These are phyloP conservation scores for Cinara cedri DNA, from an alignment of 2,888 invertebrate genomes.

Conservation along the genomic window DNA sequence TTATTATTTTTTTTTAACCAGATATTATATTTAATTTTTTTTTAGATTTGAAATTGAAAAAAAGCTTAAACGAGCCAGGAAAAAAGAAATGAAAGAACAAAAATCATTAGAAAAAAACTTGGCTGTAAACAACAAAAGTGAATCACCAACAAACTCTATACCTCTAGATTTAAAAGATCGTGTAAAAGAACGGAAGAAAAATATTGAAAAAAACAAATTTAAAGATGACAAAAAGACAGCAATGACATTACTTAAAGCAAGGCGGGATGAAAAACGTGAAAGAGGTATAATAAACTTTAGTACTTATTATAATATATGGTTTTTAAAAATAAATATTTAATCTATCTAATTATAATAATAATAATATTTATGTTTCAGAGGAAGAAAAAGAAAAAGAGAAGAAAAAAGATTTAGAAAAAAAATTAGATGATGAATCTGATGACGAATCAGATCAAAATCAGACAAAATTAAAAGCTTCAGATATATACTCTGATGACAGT, in stretches of 20 bases:
- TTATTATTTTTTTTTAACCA: neutral
- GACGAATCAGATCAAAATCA: slow-evolving; percentile 58
- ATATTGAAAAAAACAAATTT: slow-evolving; percentile 84
- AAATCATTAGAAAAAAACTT: slow-evolving; percentile 65
- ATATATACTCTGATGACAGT: slow-evolving; percentile 67
- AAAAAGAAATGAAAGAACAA: slow-evolving; percentile 72
- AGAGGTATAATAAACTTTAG: slow-evolving; percentile 65
- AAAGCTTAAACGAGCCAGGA: slow-evolving; percentile 83
- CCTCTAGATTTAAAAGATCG: slow-evolving; percentile 75
- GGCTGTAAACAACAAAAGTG: slow-evolving; percentile 67
- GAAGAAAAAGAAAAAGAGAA: slow-evolving; percentile 66
- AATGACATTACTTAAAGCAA: slow-evolving; percentile 88
- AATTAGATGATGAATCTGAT: slow-evolving; percentile 60
- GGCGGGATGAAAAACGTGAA: slow-evolving; percentile 87
- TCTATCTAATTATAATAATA: no score
- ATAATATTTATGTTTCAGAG: slow-evolving; percentile 58
- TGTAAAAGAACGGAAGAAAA: slow-evolving; percentile 86
- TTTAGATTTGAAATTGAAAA: slow-evolving; percentile 91
- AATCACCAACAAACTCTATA: slow-evolving; percentile 63
- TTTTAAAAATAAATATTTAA: no score
- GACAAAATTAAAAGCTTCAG: slow-evolving; percentile 85
- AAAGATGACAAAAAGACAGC: slow-evolving; percentile 86
- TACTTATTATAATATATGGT: no score
- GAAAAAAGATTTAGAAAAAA: slow-evolving; percentile 65
- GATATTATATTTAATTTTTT: slow-evolving; percentile 27